Conservation (phyloP, 1,140 invertebrate genomes). For the Lasaia peninsularis region DNA sequence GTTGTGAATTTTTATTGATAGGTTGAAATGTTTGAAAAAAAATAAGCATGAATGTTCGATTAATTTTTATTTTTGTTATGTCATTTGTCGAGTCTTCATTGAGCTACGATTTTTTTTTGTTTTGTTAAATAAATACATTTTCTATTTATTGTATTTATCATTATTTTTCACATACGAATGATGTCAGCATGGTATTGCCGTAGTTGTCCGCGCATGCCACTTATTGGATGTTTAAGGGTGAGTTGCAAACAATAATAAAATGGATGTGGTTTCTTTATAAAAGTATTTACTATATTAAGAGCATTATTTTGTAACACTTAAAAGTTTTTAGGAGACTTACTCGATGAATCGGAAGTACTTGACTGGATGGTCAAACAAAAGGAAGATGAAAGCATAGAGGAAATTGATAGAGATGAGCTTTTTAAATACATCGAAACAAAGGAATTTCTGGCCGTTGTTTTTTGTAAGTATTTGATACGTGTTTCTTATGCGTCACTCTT, state of each 20-base stretch:
- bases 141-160: constrained; percentile 62
- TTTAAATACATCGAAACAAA: constrained; percentile 92
- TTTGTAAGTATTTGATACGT: constrained; percentile 85
- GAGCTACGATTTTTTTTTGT: constrained; percentile 41
- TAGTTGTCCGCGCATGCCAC: constrained; percentile 69
- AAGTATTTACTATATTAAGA: constrained; percentile 31
- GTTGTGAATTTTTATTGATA: constrained; percentile 57
- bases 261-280: constrained; percentile 73
- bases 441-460: constrained; percentile 94
- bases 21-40: constrained; percentile 66
- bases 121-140: constrained; percentile 75
- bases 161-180: constrained; percentile 65
- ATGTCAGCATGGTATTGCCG: constrained; percentile 73
- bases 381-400: constrained; percentile 94
- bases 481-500: background rate
- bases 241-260: constrained; percentile 61
- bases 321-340: constrained; percentile 86
- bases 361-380: constrained; percentile 95
- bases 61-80: constrained; percentile 64
- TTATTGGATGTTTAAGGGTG: constrained; percentile 66
- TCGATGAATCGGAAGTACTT: constrained; percentile 90
- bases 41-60: constrained; percentile 70
- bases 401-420: constrained; percentile 90
- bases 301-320: constrained; percentile 50
- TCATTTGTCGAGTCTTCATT: constrained; percentile 65